Evolutionary conservation across 2,797 vertebrate genomes (phyloP).

Genomic region (Helostoma temminkii): DNA sequence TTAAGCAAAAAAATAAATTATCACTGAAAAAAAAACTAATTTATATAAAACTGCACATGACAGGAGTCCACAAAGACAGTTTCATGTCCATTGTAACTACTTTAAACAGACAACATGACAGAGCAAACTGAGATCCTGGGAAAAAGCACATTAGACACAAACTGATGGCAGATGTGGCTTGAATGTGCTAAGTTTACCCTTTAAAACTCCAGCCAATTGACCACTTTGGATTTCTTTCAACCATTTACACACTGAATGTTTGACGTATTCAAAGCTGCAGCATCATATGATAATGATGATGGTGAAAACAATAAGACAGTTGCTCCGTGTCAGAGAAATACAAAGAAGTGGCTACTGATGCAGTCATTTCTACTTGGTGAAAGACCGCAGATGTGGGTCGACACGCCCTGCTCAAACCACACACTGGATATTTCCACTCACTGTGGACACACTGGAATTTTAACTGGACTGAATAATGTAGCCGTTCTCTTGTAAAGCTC

Average conservation of each 20-base stretch:
- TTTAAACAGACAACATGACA: conserved; percentile 48
- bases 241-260: conserved; percentile 32
- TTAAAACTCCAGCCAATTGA: conserved; percentile 12
- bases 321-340: conserved; percentile 16
- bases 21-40: conserved; percentile 30
- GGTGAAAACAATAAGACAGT: conserved; percentile 56
- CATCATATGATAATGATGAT: neutral
- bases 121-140: conserved; percentile 28
- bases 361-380: conserved; percentile 45
- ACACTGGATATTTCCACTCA: conserved; percentile 61
- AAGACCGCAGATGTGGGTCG: conserved; percentile 59
- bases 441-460: conserved; percentile 51
- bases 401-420: conserved; percentile 62
- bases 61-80: conserved; percentile 28
- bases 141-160: conserved; percentile 26
- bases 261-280: conserved; percentile 36
- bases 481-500: conserved; percentile 15
- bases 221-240: conserved; percentile 53
- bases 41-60: conserved; percentile 43
- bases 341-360: conserved; percentile 44
- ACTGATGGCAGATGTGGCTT: conserved; percentile 59
- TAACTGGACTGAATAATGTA: conserved; percentile 37
- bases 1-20: conserved; percentile 42
- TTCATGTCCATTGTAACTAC: conserved; percentile 9
- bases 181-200: conserved; percentile 7